Evolutionary conservation across 1,140 invertebrate species (phyloP).

Genomic region (Eueides isabella): DNA sequence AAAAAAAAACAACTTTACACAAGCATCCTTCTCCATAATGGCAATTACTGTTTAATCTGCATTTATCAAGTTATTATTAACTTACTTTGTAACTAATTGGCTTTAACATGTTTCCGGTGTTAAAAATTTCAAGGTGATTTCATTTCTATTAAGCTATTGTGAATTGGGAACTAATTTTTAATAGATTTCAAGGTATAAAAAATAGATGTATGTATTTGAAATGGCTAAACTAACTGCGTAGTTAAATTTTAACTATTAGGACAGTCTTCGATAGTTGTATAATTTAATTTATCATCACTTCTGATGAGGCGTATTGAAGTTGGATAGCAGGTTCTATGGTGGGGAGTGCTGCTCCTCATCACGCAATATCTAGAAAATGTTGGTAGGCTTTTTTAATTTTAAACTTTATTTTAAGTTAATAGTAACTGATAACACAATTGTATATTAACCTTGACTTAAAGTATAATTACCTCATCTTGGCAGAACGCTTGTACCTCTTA

Average conservation of each 20-base stretch:
- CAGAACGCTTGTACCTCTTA: too few species aligned
- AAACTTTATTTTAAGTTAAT: too few species aligned
- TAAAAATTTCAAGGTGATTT: constrained; percentile 10
- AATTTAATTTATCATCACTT: not conserved
- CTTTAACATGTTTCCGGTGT: not conserved
- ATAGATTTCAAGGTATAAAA: not conserved
- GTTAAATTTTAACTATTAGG: not conserved
- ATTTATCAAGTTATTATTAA: not conserved
- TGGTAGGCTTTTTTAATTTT: too few species aligned
- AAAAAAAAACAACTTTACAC: too few species aligned
- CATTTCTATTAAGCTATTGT: not conserved
- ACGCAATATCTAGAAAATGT: too few species aligned
- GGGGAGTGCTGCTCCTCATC: too few species aligned
- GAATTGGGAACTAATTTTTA: constrained; percentile 4
- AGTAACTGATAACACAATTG: too few species aligned
- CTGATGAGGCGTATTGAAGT: too few species aligned
- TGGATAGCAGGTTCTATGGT: too few species aligned
- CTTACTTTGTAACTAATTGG: not conserved
- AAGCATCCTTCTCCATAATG: too few species aligned
- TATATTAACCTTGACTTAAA: too few species aligned
- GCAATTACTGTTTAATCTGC: not conserved
- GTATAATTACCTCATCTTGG: too few species aligned
- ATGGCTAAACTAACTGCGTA: not conserved
- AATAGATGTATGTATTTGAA: not conserved
- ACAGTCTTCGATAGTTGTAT: not conserved